Evolutionary conservation across 2,797 vertebrate genomes (phyloP).

Genomic region (Enteromius argenteus): DNA sequence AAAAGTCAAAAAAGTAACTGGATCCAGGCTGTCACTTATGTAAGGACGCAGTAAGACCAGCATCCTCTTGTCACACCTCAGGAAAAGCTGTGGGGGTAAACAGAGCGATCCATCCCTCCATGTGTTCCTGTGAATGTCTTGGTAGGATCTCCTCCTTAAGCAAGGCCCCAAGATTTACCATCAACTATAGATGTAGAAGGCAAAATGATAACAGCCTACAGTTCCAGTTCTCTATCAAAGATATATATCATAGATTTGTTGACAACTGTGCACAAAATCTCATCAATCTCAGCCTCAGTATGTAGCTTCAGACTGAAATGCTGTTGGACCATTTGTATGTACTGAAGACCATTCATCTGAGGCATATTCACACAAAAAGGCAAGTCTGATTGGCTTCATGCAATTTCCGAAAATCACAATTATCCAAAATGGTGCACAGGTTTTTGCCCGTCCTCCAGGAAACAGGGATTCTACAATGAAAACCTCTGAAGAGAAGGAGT

Average conservation of each 20-base stretch:
- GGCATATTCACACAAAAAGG: neutral
- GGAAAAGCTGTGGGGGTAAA: constrained; percentile 37
- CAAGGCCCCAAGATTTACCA: constrained; percentile 38
- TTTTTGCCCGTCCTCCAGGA: neutral
- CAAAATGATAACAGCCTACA: neutral
- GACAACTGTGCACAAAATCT: neutral
- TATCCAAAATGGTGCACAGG: neutral
- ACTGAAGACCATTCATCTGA: neutral
- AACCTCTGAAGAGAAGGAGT: neutral
- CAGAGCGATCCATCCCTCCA: constrained; percentile 31
- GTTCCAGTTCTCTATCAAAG: neutral
- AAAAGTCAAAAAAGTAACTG: constrained; percentile 10
- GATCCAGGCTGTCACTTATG: constrained; percentile 8
- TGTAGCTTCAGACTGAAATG: neutral
- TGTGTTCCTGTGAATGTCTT: constrained; percentile 33
- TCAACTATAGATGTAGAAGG: constrained; percentile 34
- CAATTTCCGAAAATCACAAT: neutral
- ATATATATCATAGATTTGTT: neutral
- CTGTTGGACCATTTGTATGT: neutral
- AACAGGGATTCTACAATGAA: neutral
- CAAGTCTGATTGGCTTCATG: neutral
- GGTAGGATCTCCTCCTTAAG: constrained; percentile 9
- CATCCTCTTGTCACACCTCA: constrained; percentile 30
- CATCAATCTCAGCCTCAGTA: neutral
- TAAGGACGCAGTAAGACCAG: constrained; percentile 13